Conservation (phyloP, 2,113 vertebrate species). For the Oxyura jamaicensis region DNA sequence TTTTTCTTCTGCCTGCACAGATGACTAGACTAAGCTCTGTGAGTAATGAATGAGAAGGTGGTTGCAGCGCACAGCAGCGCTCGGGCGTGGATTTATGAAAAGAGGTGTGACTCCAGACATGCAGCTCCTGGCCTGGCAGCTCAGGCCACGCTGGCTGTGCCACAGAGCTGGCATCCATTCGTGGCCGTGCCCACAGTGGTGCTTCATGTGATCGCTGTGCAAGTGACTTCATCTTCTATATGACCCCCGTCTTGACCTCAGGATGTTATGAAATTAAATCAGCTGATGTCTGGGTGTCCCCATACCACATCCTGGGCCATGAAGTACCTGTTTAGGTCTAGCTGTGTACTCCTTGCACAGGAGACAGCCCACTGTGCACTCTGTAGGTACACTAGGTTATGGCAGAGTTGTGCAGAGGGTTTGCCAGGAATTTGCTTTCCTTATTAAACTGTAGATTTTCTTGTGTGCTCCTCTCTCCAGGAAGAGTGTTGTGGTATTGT, state of each 20-base stretch:
- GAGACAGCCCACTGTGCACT: not conserved
- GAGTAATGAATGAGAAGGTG: not conserved
- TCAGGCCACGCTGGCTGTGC: not conserved
- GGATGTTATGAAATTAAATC: not conserved
- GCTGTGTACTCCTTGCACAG: not conserved
- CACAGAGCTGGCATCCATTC: not conserved
- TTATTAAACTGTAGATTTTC: not conserved
- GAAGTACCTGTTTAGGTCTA: not conserved
- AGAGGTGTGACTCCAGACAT: rapidly evolving
- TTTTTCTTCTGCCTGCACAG: not conserved
- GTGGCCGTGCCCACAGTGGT: not conserved
- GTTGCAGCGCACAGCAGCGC: not conserved
- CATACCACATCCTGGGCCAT: too few relatives aligned
- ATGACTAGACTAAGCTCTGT: not conserved
- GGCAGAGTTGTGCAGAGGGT: not conserved
- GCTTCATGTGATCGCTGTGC: not conserved
- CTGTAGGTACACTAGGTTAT: not conserved
- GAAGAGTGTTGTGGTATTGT: not conserved
- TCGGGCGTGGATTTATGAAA: not conserved
- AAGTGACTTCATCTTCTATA: not conserved
- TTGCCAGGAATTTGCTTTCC: not conserved
- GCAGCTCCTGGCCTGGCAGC: not conserved
- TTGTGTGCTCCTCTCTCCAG: not conserved
- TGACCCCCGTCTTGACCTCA: not conserved
- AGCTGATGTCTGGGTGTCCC: not conserved